Evolutionary conservation across 2,888 invertebrate genomes (phyloP), one percentile per base, ranked within the genome.

Genomic region (Nebria salina): DNA sequence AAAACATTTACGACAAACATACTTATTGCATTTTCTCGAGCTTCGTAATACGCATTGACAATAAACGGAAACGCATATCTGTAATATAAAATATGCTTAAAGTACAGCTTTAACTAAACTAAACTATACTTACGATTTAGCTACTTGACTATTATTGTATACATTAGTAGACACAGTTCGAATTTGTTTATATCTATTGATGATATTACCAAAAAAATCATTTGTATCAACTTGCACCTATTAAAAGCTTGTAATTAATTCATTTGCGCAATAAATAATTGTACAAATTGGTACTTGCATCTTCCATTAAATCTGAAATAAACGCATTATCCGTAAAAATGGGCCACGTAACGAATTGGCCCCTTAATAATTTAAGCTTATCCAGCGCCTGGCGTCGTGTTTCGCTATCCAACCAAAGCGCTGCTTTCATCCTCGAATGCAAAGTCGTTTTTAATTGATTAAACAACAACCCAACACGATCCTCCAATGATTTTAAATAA

Each of bases 1-100:
- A 34, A 2, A 34, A 34, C 34, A 34, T 34, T 34, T 34, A 34
- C 5, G 2, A 34, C 4, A 34, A 34, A 77, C 86, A 84, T 87
- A 90, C 90, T 90, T 83, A 91, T 89, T 77, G 89, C 89, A 84
- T 91, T 91, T 72, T 90, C 87, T 76, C 89, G 88, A n/a, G 89
- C 88, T 83, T 90, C 89, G 84, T 91, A 90, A 75, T 77, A 77
- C 54, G 82, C 82, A 11, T 82, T 77, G 2, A 82, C 77, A 20
- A 80, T 76, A 54, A 76, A 76, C 6, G 79, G 79, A 41, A 65
- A 79, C 6, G 79, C 72, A 15, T 66, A 76, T n/a, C 79, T 82
- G n/a, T 66, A 79, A 79, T 41, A 42, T 34, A 34, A 4, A 34
- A 34, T 34, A 34, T 34, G 34, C 5, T 43, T 70, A 43, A 65